phyloP scores from a whole-genome alignment of 2,113 vertebrate genomes.

The Lagenorhynchus albirostris region DNA sequence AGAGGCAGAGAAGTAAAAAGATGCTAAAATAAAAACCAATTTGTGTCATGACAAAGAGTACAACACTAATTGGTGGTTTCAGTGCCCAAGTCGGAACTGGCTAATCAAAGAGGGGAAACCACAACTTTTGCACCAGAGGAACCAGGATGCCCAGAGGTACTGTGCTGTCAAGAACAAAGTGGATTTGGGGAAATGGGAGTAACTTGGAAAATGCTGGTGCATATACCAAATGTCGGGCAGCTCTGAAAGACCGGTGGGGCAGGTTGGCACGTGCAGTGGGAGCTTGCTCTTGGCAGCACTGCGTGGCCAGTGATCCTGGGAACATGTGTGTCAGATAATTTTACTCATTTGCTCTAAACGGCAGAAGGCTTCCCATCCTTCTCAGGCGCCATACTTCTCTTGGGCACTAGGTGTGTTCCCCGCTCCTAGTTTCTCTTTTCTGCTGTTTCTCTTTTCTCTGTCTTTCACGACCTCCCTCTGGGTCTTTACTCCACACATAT shows the following conservation, averaged over 20 bases:
- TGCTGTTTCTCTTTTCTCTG: neutral
- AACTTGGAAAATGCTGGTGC: neutral
- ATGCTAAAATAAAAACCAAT: neutral
- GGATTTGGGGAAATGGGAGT: neutral
- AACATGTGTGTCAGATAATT: neutral
- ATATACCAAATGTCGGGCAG: neutral
- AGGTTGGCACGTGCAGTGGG: accelerated
- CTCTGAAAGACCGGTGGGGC: neutral
- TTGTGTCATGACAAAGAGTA: accelerated
- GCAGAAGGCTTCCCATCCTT: neutral
- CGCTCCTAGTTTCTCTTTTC: accelerated
- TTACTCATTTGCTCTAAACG: neutral
- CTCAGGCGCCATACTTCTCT: accelerated
- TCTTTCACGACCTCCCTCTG: neutral
- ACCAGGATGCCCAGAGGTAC: neutral
- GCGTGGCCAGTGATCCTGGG: neutral
- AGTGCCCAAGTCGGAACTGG: neutral
- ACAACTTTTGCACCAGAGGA: too few relatives aligned
- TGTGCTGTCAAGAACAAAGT: accelerated
- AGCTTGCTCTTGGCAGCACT: neutral
- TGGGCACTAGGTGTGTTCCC: neutral
- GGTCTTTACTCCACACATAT: neutral
- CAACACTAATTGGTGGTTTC: accelerated
- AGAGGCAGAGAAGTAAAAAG: too few relatives aligned
- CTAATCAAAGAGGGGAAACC: neutral